Percentiles rank a stretch among this genome's conserved stretches.
Conservation (phyloP, 1,140 invertebrate species). For the Neoseiulus cucumeris region DNA sequence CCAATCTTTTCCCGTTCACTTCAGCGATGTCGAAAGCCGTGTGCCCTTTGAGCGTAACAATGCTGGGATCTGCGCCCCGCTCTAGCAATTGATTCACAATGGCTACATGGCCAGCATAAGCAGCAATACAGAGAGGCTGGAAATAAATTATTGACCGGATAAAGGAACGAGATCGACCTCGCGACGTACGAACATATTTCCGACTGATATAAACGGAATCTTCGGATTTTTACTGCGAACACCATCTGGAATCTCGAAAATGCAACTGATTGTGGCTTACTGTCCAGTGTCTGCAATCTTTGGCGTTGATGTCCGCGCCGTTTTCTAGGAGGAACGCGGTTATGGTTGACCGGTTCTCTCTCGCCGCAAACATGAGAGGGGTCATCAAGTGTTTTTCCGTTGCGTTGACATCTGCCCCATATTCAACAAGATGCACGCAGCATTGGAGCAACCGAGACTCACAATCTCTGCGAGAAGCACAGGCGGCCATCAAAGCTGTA, state of each 20-base stretch:
- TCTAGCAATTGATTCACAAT: conserved; percentile 23
- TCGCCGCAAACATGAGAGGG: conserved; percentile 26
- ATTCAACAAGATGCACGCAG: conserved; percentile 27
- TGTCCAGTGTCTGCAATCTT: conserved; percentile 26
- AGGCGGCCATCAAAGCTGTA: conserved; percentile 34
- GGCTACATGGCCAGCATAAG: conserved; percentile 20
- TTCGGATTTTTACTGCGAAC: conserved; percentile 9
- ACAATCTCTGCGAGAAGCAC: conserved; percentile 25
- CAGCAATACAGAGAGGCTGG: conserved; percentile 26
- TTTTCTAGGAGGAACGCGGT: conserved; percentile 22
- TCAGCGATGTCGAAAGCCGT: conserved; percentile 25
- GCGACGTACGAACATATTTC: no score
- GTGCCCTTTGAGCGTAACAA: conserved; percentile 22
- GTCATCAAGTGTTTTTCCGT: conserved; percentile 30
- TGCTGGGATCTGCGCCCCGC: conserved; percentile 21
- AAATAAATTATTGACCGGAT: no score
- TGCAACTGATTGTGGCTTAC: conserved; percentile 25
- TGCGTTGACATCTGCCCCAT: conserved; percentile 29
- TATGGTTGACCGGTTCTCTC: conserved; percentile 23
- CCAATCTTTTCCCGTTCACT: conserved; percentile 15
- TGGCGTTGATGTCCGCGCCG: conserved; percentile 24
- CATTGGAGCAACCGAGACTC: conserved; percentile 27
- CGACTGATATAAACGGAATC: no score
- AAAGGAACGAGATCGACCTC: no score
- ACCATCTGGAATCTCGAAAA: conserved; percentile 12